Base-by-base conservation (phyloP, 2,797 vertebrate genomes). In the Brachymystax lenok region DNA sequence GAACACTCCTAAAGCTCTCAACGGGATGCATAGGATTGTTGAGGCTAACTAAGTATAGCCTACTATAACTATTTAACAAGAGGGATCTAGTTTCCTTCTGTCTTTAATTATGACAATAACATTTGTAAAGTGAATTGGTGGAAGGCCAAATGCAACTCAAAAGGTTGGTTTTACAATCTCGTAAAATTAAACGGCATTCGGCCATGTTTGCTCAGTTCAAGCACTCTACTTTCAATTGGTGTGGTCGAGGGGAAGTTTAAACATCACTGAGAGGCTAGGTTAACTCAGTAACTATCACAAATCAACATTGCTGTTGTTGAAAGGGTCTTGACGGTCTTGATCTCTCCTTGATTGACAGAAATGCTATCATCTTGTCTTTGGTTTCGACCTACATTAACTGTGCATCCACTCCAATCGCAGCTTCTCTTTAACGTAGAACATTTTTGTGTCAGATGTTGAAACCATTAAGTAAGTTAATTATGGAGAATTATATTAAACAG, bases 151-250 rank as follows among this genome's bases (percentile, higher is more conserved):
- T 73, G 66, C 51, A 19, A 74, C 33, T 69, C 68, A 50, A 40
- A 69, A 80, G 74, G 10, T 80, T 79, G 74, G 24, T 82, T 90
- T 87, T 81, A 88, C 69, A 56, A 77, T 87, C 40, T 46, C 40
- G 40, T 87, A 83, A 80, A 56, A 85, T 76, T 77, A 71, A 73
- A 46, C 40, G 35, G 40, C 40, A 12, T 46, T 46, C 40, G 10
- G 10, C 40, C 40, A 46, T 46, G 10, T 46, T 46, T 46, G 40
- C 40, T 46, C 8, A 46, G 40, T 67, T 40, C 51, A 30, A 17
- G 50, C 0, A 70, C 21, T 24, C 70, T 16, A 76, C 69, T 81
- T 86, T 84, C 85, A 84, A 85, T 76, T 46, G 10, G 40, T 46
- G 2, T 46, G 40, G 10, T 46, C 2, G 40, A 84, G 72, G 85